A percentile compares a stretch with the other conserved stretches of the same genome.
phyloP scores from a whole-genome alignment of 1,140 invertebrate genomes.

The Penaeus vannamei region DNA sequence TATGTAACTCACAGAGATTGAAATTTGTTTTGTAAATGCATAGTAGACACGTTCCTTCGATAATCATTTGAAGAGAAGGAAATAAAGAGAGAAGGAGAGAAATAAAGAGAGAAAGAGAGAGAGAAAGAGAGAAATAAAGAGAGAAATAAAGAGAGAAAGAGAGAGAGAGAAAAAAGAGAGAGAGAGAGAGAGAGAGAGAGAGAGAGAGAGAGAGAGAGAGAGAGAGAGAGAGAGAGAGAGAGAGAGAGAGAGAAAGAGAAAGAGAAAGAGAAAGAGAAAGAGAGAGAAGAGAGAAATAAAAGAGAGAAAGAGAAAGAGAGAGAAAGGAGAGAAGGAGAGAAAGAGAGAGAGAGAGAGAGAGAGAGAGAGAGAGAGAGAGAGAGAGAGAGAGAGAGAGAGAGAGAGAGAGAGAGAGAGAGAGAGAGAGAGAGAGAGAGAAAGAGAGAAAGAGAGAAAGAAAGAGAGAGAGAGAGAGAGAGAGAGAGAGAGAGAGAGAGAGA shows the following conservation, averaged over 20 bases:
- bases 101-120: conserved; percentile 30
- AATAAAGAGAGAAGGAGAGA: neutral
- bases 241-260: neutral
- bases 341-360: conserved; percentile 21
- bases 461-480: neutral
- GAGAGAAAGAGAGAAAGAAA: neutral
- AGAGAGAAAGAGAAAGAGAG: conserved; percentile 41
- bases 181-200: neutral
- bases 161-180: conserved; percentile 18
- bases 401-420: neutral
- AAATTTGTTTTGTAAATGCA: too few species aligned
- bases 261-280: neutral
- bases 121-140: conserved; percentile 42
- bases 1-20: too few species aligned
- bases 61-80: too few species aligned
- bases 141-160: conserved; percentile 36
- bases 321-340: conserved; percentile 37
- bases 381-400: neutral
- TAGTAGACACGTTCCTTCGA: too few species aligned
- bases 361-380: neutral
- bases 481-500: neutral
- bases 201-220: neutral
- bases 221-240: conserved; percentile 4
- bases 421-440: neutral
- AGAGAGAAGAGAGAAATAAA: conserved; percentile 33